phyloP scores from a whole-genome alignment of 1,140 invertebrate genomes.

The Atta cephalotes region DNA sequence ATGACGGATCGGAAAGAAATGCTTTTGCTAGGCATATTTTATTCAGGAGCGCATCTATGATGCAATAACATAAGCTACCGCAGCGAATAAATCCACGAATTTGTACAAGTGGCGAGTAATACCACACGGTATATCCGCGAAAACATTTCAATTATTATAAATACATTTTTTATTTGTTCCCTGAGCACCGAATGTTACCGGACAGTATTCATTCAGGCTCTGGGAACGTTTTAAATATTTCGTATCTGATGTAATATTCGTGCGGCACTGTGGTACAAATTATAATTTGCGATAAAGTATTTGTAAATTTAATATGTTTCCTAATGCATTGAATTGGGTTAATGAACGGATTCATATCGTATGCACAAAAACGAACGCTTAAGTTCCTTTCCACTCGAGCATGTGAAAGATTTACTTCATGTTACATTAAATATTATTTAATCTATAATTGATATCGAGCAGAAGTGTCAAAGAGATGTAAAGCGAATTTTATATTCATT shows the following conservation, averaged over 20 bases:
- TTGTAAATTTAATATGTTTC: constrained; percentile 48
- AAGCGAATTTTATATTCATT: constrained; percentile 11
- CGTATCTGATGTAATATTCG: constrained; percentile 39
- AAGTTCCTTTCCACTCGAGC: not conserved
- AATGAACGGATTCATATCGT: not conserved
- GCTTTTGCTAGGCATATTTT: constrained; percentile 31
- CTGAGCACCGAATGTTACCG: not conserved
- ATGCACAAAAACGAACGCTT: not conserved
- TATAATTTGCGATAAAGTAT: constrained; percentile 50
- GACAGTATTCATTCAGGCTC: not conserved
- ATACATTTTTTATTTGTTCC: constrained; percentile 47
- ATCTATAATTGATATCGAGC: constrained; percentile 19
- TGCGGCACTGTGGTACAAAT: not conserved
- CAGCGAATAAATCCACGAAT: constrained; percentile 21
- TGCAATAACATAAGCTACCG: constrained; percentile 15
- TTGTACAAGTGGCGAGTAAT: constrained; percentile 22
- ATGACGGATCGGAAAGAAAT: constrained; percentile 2
- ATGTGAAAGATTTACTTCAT: constrained; percentile 20
- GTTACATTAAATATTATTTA: constrained; percentile 15
- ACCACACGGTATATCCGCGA: not conserved
- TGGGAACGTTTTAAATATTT: constrained; percentile 34
- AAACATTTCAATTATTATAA: constrained; percentile 62
- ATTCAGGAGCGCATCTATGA: constrained; percentile 43
- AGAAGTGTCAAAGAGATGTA: not conserved
- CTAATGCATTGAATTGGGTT: constrained; percentile 42